Evolutionary conservation across 2,888 invertebrate genomes (phyloP), one percentile per base, ranked within the genome.

Genomic region (Sycophila texana): DNA sequence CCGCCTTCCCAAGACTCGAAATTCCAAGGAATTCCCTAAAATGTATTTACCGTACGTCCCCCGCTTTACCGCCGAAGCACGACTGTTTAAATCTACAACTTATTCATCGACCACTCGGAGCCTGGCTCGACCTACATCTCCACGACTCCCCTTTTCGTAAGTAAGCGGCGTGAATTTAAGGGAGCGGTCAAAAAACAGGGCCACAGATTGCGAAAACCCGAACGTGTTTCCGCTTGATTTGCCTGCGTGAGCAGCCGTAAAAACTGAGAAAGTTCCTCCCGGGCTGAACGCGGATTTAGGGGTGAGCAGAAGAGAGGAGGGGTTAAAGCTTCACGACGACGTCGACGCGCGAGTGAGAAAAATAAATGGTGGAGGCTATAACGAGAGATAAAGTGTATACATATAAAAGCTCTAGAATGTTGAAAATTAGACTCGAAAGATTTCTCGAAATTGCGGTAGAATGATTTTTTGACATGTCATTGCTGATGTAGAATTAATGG

Each of bases 401-500:
- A 65, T 60, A 77, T 72, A 72, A 70, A 80, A 79, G 65, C 20
- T 67, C 60, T 49, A 18, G 57, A 47, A 57, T 26, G 71, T 55
- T 66, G 65, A 73, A 76, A 73, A 77, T 74, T 77, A 77, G 78
- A 80, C 81, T 68, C 77, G 77, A 63, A 60, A 84, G 82, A 86
- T 87, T 86, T 86, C 85, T 87, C 86, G 86, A 86, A 87, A 86
- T 85, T 82, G 82, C 83, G 63, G 55, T 47, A 79, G 80, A 83
- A 81, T 82, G 82, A 81, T 81, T 83, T 80, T 74, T 61, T 76
- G 12, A 26, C 55, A 55, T 47, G 30, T 77, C 71, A 77, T 77
- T 77, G 20, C 55, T 51, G 30, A 16, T 10, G 26, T 16, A 39
- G 47, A 10, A 0, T n/a, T 16, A 30, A 16, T 7, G 49, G 26